These are phyloP conservation scores for Aramus guarauna DNA, from an alignment of 2,113 vertebrate genomes.

Conservation along the genomic window DNA sequence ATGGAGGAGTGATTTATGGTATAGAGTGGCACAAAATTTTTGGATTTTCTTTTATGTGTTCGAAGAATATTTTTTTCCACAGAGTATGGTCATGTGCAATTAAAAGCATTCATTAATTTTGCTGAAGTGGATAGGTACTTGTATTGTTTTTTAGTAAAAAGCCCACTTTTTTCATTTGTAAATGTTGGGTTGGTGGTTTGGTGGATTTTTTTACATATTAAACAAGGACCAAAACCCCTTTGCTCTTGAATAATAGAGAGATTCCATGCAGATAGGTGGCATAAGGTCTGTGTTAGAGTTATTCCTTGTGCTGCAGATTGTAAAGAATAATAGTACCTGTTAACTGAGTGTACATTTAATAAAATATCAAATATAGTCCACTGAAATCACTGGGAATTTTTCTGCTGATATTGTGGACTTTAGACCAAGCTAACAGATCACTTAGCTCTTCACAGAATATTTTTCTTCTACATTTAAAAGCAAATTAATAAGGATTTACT, in stretches of 20 bases:
- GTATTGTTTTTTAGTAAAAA: background rate
- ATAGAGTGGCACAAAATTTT: background rate
- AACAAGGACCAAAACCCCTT: background rate
- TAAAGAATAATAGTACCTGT: background rate
- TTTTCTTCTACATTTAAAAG: background rate
- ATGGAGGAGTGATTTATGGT: slow-evolving; percentile 53
- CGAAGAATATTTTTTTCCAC: background rate
- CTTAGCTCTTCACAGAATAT: background rate
- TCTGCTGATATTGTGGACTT: background rate
- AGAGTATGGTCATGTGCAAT: background rate
- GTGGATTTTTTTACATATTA: background rate
- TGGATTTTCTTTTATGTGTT: background rate
- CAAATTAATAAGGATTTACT: background rate
- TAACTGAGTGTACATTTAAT: background rate
- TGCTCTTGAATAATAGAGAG: background rate
- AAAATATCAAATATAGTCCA: background rate
- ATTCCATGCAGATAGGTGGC: background rate
- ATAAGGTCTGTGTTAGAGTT: background rate
- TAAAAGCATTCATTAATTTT: background rate
- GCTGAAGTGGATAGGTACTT: background rate
- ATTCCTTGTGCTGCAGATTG: background rate
- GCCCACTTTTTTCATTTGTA: background rate
- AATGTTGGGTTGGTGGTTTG: background rate
- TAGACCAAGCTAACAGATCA: background rate
- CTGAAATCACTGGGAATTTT: background rate